Base-by-base conservation (phyloP, 2,888 invertebrate genomes). In the Coenonympha arcania region DNA sequence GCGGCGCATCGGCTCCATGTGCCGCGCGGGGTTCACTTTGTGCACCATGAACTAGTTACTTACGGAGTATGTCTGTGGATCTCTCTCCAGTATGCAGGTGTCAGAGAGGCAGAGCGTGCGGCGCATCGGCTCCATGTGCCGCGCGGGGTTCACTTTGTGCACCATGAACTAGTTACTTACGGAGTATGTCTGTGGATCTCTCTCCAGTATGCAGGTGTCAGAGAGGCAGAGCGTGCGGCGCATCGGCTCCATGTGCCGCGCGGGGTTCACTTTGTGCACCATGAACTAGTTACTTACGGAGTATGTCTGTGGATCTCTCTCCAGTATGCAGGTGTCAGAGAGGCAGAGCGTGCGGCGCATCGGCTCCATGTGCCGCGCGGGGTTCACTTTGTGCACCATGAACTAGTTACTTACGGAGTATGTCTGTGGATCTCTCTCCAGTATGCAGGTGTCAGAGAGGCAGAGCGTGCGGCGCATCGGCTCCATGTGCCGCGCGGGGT, bases 251-350 rank as follows among this genome's bases (percentile, higher is more conserved):
- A 90, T 89, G 73, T 95, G 93, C 19, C 96, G 88, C 0, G 90
- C 87, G 13, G 94, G 93, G 62, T 89, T 90, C 62, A 94, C 90
- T 85, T 99, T 99, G 73, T 98, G 95, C 3, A 99, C 97, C 54
- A 91, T 91, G 78, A 99, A 99, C 85, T 99, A n/a, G 11, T 9
- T 19, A 31, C 82, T 76, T 60, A 97, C 93, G 62, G 93, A 94
- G 75, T 99, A 99, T 1, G 98, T 98, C 73, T 95, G 95, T 2
- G 97, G 96, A 85, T 99, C 99, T 60, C 99, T 89, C 83, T 99
- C 99, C 42, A 99, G 84, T 43, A 99, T 87, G 73, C 99, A 99
- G 0, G 94, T 93, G 78, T 99, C 99, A 0, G 97, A 96, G 15
- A 99, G 88, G 71, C 99, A 99, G 22, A 99, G 88, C 0, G 95